phyloP scores from a whole-genome alignment of 1,140 invertebrate species.

The Drosophila orena region DNA sequence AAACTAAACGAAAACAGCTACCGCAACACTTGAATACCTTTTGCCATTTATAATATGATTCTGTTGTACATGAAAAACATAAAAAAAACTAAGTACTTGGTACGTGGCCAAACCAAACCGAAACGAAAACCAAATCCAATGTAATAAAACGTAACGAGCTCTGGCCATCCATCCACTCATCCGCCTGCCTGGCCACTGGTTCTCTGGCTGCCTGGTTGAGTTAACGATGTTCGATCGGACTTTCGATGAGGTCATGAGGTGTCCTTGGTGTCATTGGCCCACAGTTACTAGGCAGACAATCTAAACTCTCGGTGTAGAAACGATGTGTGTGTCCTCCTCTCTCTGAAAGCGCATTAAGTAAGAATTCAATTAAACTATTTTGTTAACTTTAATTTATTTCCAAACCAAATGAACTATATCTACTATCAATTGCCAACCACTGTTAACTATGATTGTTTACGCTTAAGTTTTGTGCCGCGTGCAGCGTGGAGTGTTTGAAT shows the following conservation, averaged over 20 bases:
- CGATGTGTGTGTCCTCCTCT: slow-evolving; percentile 80
- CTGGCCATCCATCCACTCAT: slow-evolving; percentile 45
- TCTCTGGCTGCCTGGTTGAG: slow-evolving; percentile 47
- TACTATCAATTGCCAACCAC: slow-evolving; percentile 39
- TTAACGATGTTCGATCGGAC: slow-evolving; percentile 72
- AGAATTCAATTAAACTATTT: slow-evolving; percentile 80
- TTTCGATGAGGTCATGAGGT: slow-evolving; percentile 71
- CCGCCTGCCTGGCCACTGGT: slow-evolving; percentile 42
- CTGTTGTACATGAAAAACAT: slow-evolving; percentile 35
- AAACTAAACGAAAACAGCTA: slow-evolving; percentile 23
- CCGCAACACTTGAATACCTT: slow-evolving; percentile 45
- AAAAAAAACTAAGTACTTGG: slow-evolving; percentile 1
- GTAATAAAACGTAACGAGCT: slow-evolving; percentile 30
- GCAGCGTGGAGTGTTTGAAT: slow-evolving; percentile 67
- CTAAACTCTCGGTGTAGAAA: slow-evolving; percentile 79
- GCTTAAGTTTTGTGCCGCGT: slow-evolving; percentile 72
- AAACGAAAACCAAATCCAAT: slow-evolving; percentile 26
- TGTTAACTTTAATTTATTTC: slow-evolving; percentile 60
- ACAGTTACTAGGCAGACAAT: slow-evolving; percentile 76
- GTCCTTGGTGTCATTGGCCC: slow-evolving; percentile 72
- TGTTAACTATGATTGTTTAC: slow-evolving; percentile 56
- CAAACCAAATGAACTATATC: slow-evolving; percentile 24
- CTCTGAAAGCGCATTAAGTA: slow-evolving; percentile 83
- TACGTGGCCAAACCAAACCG: background rate
- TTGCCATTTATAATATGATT: slow-evolving; percentile 46